A percentile compares a stretch with the other conserved stretches of the same genome.
Conservation (phyloP, 2,113 vertebrate genomes). For the Hemiscyllium ocellatum region DNA sequence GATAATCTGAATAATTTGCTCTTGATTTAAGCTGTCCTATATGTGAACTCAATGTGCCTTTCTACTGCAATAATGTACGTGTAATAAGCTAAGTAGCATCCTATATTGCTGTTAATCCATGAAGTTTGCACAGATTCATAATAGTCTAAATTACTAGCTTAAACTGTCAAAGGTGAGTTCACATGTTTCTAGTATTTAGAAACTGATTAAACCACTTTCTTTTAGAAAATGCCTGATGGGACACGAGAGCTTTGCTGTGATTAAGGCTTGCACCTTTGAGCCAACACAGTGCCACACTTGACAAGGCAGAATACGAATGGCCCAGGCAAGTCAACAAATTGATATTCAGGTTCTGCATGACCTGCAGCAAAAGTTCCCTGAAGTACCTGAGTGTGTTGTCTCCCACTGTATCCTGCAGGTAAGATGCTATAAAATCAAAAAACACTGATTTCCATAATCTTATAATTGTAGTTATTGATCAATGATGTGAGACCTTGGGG, state of each 20-base stretch:
- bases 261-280: constrained; percentile 65
- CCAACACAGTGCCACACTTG: constrained; percentile 68
- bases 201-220: constrained; percentile 45
- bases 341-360: constrained; percentile 98
- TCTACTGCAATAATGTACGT: background rate
- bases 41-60: background rate
- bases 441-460: background rate
- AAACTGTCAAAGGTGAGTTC: background rate
- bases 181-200: background rate
- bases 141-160: background rate
- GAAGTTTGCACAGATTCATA: background rate
- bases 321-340: constrained; percentile 98
- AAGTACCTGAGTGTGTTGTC: constrained; percentile 96
- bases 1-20: too few relatives aligned
- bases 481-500: background rate
- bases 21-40: background rate
- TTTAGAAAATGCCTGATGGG: constrained; percentile 80
- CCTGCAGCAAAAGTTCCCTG: constrained; percentile 98
- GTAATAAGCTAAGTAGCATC: background rate
- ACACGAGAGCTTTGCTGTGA: constrained; percentile 66
- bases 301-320: constrained; percentile 95
- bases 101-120: background rate
- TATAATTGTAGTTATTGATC: background rate
- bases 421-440: constrained; percentile 41
- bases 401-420: constrained; percentile 97